Evolutionary conservation across 2,113 vertebrate genomes (phyloP).

Genomic region (Galbula dea): DNA sequence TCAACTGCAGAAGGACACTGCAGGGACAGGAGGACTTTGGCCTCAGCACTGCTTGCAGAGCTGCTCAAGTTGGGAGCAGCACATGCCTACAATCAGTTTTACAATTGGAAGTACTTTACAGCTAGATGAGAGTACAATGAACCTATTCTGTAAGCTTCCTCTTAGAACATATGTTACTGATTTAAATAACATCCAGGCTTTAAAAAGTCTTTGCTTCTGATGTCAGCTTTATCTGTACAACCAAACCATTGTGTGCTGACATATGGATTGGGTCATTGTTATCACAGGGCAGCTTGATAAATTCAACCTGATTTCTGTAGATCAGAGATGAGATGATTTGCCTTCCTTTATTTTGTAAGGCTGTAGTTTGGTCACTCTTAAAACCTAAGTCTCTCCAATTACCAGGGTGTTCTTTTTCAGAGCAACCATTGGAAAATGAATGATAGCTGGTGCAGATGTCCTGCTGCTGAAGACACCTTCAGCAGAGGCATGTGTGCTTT

Average conservation of each 20-base stretch:
- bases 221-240: constrained; percentile 35
- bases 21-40: background rate
- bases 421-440: background rate
- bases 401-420: background rate
- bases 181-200: constrained; percentile 27
- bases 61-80: background rate
- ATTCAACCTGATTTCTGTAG: background rate
- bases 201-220: constrained; percentile 24
- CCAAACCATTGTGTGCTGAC: background rate
- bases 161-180: constrained; percentile 42
- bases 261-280: background rate
- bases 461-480: background rate
- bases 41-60: background rate
- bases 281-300: background rate
- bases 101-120: background rate
- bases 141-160: constrained; percentile 30
- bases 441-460: background rate
- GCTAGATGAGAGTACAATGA: constrained; percentile 40
- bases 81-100: background rate
- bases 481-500: background rate
- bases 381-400: background rate
- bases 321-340: background rate
- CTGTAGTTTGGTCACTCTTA: background rate
- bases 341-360: background rate
- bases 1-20: background rate